Conservation (phyloP, 2,888 invertebrate species). For the Abrostola triplasia region DNA sequence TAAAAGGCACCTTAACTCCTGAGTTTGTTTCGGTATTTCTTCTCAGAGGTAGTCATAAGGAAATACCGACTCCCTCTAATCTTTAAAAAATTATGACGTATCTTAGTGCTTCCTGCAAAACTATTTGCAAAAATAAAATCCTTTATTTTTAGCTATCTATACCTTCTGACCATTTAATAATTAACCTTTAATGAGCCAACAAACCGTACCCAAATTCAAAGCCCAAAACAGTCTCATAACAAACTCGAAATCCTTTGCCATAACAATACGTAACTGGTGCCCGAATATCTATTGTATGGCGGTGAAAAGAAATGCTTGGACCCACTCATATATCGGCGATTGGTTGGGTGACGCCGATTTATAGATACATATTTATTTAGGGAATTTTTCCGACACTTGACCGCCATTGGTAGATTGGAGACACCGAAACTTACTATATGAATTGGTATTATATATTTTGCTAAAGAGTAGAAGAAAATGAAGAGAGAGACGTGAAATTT, state of each 20-base stretch:
- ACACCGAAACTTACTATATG: conserved; percentile 22
- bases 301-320: conserved; percentile 61
- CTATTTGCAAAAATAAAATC: no score
- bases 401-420: conserved; percentile 23
- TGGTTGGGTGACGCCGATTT: conserved; percentile 58
- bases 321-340: conserved; percentile 65
- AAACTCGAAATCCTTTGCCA: background rate
- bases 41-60: no score
- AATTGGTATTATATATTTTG: conserved; percentile 23
- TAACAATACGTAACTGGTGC: conserved; percentile 47
- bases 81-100: no score
- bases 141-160: no score
- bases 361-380: conserved; percentile 57
- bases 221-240: background rate
- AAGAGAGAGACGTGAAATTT: no score
- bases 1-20: no score
- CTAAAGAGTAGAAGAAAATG: no score
- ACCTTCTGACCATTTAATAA: no score
- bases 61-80: no score
- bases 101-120: no score
- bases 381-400: conserved; percentile 54
- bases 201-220: background rate
- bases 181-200: background rate
- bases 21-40: no score
- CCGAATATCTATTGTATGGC: conserved; percentile 61